Evolutionary conservation across 2,888 invertebrate genomes (phyloP).

Genomic region (Muschampia plurimacula): DNA sequence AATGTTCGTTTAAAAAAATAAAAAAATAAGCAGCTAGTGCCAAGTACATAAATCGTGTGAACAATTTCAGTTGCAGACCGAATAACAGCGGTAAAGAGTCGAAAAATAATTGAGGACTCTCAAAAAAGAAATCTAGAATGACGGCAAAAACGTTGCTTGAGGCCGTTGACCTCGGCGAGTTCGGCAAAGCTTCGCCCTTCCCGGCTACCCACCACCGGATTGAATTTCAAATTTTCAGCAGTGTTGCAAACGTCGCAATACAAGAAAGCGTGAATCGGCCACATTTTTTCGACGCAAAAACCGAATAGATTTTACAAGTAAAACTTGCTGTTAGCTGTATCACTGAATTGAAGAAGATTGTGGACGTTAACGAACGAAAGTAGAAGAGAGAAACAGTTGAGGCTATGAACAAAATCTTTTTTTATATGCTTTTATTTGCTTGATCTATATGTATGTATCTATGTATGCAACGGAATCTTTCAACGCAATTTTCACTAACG

Average conservation of each 20-base stretch:
- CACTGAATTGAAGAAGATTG: background rate
- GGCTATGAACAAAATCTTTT: too few relatives aligned
- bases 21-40: conserved; percentile 9
- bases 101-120: conserved; percentile 74
- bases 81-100: conserved; percentile 72
- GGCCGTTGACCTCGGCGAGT: conserved; percentile 66
- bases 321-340: background rate
- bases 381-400: too few relatives aligned
- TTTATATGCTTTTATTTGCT: too few relatives aligned
- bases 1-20: conserved; percentile 1
- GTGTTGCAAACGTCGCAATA: conserved; percentile 69
- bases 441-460: too few relatives aligned
- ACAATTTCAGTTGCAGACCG: conserved; percentile 58
- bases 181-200: conserved; percentile 54
- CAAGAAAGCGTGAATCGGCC: conserved; percentile 65
- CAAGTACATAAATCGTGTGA: conserved; percentile 65
- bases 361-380: background rate
- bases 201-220: conserved; percentile 49
- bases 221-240: conserved; percentile 84
- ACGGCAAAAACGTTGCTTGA: conserved; percentile 79
- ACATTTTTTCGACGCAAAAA: conserved; percentile 34
- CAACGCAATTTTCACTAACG: too few relatives aligned
- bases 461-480: too few relatives aligned
- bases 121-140: conserved; percentile 75
- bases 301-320: conserved; percentile 29